phyloP scores from a whole-genome alignment of 2,888 invertebrate species.

The Lasioglossum vierecki region DNA sequence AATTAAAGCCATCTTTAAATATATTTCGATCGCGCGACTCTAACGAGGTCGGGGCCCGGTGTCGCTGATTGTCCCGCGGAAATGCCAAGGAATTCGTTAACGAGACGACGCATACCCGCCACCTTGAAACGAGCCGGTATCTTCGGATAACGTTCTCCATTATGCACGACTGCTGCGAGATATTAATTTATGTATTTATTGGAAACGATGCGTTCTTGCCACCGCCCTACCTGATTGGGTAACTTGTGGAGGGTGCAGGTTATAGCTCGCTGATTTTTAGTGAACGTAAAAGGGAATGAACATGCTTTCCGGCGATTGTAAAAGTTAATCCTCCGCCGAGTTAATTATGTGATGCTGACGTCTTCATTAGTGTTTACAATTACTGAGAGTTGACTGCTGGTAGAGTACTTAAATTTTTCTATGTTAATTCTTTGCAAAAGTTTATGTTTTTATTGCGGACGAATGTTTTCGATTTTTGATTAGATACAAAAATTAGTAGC shows the following conservation, averaged over 20 bases:
- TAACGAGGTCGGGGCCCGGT: slow-evolving; percentile 32
- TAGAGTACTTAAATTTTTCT: too few relatives aligned
- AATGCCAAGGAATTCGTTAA: slow-evolving; percentile 45
- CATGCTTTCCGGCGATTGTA: not conserved
- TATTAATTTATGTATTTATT: not conserved
- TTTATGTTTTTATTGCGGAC: not conserved
- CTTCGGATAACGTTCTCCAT: slow-evolving; percentile 11
- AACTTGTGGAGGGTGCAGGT: not conserved
- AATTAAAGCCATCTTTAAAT: slow-evolving; percentile 47
- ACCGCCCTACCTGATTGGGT: not conserved
- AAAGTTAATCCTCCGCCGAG: too few relatives aligned
- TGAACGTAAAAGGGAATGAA: not conserved
- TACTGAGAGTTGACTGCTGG: too few relatives aligned
- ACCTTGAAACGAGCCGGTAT: slow-evolving; percentile 23
- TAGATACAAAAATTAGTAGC: too few relatives aligned
- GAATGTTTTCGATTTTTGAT: too few relatives aligned
- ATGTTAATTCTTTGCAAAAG: not conserved
- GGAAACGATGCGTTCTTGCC: not conserved
- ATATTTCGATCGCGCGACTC: slow-evolving; percentile 27
- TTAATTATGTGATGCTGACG: not conserved
- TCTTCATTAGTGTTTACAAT: too few relatives aligned
- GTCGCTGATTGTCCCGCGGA: slow-evolving; percentile 31
- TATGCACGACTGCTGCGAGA: not conserved
- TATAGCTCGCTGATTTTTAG: not conserved
- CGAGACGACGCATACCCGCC: slow-evolving; percentile 16